A percentile compares a stretch with the other conserved stretches of the same genome.
phyloP scores from a whole-genome alignment of 2,888 invertebrate species.

The Stenodera caucasica region DNA sequence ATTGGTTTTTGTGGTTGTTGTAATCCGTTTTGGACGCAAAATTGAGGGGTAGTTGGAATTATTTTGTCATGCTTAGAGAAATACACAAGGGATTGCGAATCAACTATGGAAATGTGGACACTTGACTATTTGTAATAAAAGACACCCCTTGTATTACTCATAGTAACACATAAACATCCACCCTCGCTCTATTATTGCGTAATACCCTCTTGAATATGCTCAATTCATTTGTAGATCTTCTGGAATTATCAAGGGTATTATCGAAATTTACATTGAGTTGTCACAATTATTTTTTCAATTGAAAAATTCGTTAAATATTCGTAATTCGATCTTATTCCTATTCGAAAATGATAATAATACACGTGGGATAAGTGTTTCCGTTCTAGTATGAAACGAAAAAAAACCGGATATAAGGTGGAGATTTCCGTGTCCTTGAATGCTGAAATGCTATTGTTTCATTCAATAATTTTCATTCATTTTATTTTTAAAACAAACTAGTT shows the following conservation, averaged over 20 bases:
- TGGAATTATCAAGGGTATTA: not conserved
- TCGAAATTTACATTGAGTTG: constrained; percentile 16
- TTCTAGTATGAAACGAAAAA: constrained; percentile 16
- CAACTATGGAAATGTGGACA: constrained; percentile 28
- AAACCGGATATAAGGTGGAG: constrained; percentile 45
- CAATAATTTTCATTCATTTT: no score
- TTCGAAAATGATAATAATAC: constrained; percentile 29
- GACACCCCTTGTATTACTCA: constrained; percentile 31
- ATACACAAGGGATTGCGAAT: constrained; percentile 15
- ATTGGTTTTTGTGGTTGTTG: not conserved
- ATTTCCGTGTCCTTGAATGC: constrained; percentile 23
- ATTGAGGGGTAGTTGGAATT: constrained; percentile 20
- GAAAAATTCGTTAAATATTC: constrained; percentile 11
- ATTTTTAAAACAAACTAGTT: no score
- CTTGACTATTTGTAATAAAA: constrained; percentile 32
- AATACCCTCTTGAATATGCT: constrained; percentile 14
- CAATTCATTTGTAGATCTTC: constrained; percentile 11
- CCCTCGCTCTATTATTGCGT: constrained; percentile 29
- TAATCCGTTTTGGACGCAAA: not conserved
- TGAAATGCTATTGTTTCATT: constrained; percentile 12
- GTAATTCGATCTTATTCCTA: constrained; percentile 20
- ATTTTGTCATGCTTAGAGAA: constrained; percentile 1
- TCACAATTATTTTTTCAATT: constrained; percentile 14
- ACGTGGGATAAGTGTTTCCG: constrained; percentile 38
- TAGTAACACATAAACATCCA: constrained; percentile 36